Base-by-base conservation (phyloP, 2,113 vertebrate genomes). In the Lophotis ruficrista region DNA sequence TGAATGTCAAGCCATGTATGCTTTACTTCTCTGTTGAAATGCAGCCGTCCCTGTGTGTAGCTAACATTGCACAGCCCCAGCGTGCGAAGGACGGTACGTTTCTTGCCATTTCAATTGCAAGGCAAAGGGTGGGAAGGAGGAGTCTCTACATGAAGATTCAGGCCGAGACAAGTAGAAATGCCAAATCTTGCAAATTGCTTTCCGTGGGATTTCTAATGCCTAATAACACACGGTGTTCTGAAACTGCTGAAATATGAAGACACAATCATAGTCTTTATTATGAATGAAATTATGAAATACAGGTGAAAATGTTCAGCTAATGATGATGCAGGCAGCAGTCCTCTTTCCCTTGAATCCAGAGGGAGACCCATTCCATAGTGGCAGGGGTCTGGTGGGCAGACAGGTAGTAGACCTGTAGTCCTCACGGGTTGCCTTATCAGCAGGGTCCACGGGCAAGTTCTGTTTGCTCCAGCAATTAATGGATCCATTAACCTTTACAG, bases 151-250 rank as follows among this genome's bases (percentile, higher is more conserved):
- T 4, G 19, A 83, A 76, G 75, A 57, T 61, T 45, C 69, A 57
- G 78, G 57, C 54, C 41, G 72, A 82, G 82, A 68, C 75, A 88
- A 72, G 70, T 14, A 76, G 66, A 87, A 95, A 80, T 17, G 51
- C 28, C 31, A 57, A 45, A 43, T n/a, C 88, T 35, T 57, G 30
- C 57, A 94, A 85, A 95, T 84, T 87, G 88, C 75, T 94, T 94
- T 73, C 94, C 56, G 70, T 72, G 85, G 88, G 82, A 92, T 77
- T 95, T 94, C 53, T 80, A 31, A 65, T 23, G 37, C 19, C 62
- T 66, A 22, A 19, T n/a, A 65, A 19, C 30, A 27, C 30, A 30
- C 10, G 41, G 48, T 14, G 33, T 57, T 75, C 79, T 76, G 62
- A 61, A 76, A 35, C 33, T 41, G 25, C 27, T 66, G 69, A 60